Evolutionary conservation across 2,888 invertebrate genomes (phyloP), one percentile per base, ranked within the genome.

Genomic region (Drosophila lutescens): DNA sequence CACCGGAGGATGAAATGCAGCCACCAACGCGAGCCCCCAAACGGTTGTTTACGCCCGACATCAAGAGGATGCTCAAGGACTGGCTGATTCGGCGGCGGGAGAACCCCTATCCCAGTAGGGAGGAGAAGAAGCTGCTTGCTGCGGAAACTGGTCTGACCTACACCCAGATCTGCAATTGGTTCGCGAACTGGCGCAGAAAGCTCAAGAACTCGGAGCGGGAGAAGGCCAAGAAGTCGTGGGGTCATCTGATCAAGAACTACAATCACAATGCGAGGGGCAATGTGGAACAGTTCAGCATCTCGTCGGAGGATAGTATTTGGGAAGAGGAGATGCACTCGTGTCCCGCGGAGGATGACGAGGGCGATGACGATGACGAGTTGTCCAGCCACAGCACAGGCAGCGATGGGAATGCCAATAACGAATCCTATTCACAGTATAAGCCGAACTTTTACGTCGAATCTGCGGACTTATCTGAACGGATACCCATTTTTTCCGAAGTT

Each of bases 101-200:
- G 76, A 96, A 96, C 91, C 96, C 96, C 0, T 96, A 96, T 91
- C 96, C 96, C 1, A 96, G 95, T 88, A 93, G 96, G 69, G 95
- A 95, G 79, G 96, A 96, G 91, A 96, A 96, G 89, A 95, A 95
- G 92, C 93, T 94, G 55, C 92, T 96, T 65, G 95, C 96, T 2
- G 92, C 94, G 23, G 95, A 96, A 92, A 96, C 96, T 2, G 96
- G 96, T 47, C 93, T 96, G 26, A 96, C 96, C 20, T 96, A 96
- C 83, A 95, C 95, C 81, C 96, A 96, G 93, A 96, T 95, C 91
- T 93, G 91, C 76, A 96, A 96, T 91, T 96, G 96, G 96, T 96
- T 96, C 90, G 96, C 96, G n/a, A 96, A 96, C 87, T 96, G 96
- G 96, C 93, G 96, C 68, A 92, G 96, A 82, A 96, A 96, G 90